Percentiles rank a stretch among this genome's conserved stretches.
Evolutionary conservation across 2,113 vertebrate genomes (phyloP).

Genomic region (Cacatua alba): DNA sequence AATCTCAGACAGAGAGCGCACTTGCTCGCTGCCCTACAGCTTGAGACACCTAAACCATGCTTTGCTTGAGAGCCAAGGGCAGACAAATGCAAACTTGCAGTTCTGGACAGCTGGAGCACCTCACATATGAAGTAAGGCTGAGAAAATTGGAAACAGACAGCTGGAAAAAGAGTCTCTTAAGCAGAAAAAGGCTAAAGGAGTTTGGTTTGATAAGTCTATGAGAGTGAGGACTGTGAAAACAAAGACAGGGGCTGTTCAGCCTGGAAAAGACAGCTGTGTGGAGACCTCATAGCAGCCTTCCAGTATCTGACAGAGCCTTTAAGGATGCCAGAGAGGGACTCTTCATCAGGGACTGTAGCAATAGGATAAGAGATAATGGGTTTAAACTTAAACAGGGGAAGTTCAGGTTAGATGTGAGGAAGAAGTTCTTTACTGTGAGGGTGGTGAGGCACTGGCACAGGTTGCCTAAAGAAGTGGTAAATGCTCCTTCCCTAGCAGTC

Average conservation of each 20-base stretch:
- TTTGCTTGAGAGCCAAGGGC: neutral
- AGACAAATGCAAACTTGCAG: neutral
- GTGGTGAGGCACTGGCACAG: neutral
- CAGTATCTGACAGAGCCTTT: neutral
- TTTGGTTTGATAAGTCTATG: neutral
- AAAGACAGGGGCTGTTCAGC: neutral
- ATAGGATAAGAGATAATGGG: neutral
- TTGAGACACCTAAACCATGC: neutral
- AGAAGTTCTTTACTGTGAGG: neutral
- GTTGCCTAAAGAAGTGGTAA: neutral
- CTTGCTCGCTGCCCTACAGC: neutral
- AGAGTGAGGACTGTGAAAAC: neutral
- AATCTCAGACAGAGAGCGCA: neutral
- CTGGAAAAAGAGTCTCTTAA: neutral
- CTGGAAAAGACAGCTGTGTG: neutral
- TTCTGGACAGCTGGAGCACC: neutral
- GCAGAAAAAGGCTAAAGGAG: neutral
- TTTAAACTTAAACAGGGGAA: neutral
- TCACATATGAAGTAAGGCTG: neutral
- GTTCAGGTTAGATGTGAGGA: neutral
- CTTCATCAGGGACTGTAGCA: neutral
- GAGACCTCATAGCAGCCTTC: neutral
- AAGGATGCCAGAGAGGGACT: neutral
- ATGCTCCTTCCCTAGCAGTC: neutral
- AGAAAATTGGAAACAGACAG: neutral